These are phyloP conservation scores for Amphiprion clarkii DNA, from an alignment of 2,797 vertebrate genomes.

Conservation along the genomic window DNA sequence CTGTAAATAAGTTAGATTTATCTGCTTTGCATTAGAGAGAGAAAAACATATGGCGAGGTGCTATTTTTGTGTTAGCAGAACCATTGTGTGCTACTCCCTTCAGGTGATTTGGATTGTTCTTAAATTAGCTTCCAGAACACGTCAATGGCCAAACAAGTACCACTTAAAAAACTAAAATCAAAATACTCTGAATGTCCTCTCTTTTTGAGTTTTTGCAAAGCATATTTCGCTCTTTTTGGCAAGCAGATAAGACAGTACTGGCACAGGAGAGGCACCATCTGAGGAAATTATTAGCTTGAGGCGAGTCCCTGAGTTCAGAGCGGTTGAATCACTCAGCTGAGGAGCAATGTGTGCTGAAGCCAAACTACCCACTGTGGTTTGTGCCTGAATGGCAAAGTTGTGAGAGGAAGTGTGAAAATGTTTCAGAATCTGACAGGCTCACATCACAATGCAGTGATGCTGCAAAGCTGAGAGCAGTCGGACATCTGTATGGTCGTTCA, in stretches of 20 bases:
- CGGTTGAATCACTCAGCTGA: conserved; percentile 58
- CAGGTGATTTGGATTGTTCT: conserved; percentile 16
- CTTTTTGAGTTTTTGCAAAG: conserved; percentile 17
- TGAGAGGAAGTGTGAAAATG: conserved; percentile 51
- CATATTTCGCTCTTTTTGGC: conserved; percentile 52
- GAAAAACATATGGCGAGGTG: not conserved
- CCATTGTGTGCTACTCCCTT: not conserved
- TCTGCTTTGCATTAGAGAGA: conserved; percentile 2
- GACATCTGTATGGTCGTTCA: conserved; percentile 17
- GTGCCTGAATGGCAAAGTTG: conserved; percentile 39
- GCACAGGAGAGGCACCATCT: conserved; percentile 60
- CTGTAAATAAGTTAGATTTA: not conserved
- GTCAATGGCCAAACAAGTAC: conserved; percentile 13
- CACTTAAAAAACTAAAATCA: conserved; percentile 49
- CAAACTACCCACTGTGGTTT: conserved; percentile 51
- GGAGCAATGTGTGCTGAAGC: conserved; percentile 61
- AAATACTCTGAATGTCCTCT: conserved; percentile 33
- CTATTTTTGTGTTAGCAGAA: not conserved
- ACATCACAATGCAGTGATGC: conserved; percentile 21
- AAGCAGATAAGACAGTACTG: conserved; percentile 54
- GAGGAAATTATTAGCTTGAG: conserved; percentile 70
- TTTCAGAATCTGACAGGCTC: conserved; percentile 41
- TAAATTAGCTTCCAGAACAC: conserved; percentile 32
- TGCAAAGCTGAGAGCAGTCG: conserved; percentile 23
- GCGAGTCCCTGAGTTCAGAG: conserved; percentile 62